Conservation (phyloP, 2,797 vertebrate species). For the Lateolabrax maculatus region DNA sequence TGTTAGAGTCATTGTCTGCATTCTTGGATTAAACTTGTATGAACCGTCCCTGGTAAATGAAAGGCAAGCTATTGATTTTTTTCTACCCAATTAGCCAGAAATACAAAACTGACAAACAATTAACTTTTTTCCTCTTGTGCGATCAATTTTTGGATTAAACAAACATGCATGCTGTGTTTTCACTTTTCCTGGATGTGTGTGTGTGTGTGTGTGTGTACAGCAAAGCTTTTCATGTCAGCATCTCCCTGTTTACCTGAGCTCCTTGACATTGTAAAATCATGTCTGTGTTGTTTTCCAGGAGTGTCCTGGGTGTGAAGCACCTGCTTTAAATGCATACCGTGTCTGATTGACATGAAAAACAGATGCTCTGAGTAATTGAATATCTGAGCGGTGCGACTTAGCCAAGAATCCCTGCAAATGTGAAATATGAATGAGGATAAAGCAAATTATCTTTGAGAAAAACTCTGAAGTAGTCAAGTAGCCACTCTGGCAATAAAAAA, state of each 20-base stretch:
- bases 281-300: not conserved
- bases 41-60: constrained; percentile 55
- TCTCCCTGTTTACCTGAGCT: not conserved
- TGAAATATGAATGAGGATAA: not conserved
- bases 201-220: not conserved
- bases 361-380: constrained; percentile 16
- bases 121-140: constrained; percentile 50
- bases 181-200: not conserved
- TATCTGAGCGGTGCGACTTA: not conserved
- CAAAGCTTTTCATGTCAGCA: not conserved
- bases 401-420: constrained; percentile 8
- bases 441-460: not conserved
- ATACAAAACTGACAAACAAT: constrained; percentile 74
- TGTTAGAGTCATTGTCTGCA: constrained; percentile 37
- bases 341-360: constrained; percentile 3
- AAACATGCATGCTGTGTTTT: constrained; percentile 50
- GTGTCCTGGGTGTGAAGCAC: not conserved
- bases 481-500: too few relatives aligned
- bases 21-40: constrained; percentile 51
- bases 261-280: not conserved
- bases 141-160: constrained; percentile 59
- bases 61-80: constrained; percentile 73
- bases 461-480: not conserved
- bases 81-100: constrained; percentile 74
- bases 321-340: constrained; percentile 2